These are phyloP conservation scores for Proisotoma minuta DNA, from an alignment of 2,888 invertebrate genomes.

Conservation along the genomic window DNA sequence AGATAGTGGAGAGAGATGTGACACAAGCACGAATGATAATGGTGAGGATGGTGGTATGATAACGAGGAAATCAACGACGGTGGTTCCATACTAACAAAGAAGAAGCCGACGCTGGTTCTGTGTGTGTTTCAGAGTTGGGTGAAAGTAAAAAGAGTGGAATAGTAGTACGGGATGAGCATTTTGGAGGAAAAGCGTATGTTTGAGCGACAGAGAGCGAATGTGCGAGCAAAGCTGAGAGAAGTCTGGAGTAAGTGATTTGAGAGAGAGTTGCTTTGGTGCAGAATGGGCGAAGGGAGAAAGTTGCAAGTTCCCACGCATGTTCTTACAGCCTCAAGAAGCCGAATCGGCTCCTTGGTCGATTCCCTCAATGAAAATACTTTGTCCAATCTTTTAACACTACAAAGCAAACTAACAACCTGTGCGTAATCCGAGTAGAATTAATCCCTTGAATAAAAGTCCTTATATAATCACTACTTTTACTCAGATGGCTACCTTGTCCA, in stretches of 20 bases:
- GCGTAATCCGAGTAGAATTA: slow-evolving; percentile 33
- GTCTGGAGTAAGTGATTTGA: slow-evolving; percentile 29
- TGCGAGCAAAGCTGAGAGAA: slow-evolving; percentile 46
- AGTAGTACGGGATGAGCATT: slow-evolving; percentile 13
- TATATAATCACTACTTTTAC: too few relatives aligned
- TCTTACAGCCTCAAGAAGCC: slow-evolving; percentile 25
- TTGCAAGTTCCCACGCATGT: slow-evolving; percentile 40
- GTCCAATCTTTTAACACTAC: slow-evolving; percentile 1
- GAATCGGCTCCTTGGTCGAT: slow-evolving; percentile 33
- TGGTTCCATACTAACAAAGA: too few relatives aligned
- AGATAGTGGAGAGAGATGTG: too few relatives aligned
- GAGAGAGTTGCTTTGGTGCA: slow-evolving; percentile 5
- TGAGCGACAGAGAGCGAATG: slow-evolving; percentile 45
- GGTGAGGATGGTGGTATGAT: too few relatives aligned
- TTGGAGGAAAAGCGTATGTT: slow-evolving; percentile 42
- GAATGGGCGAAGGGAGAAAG: slow-evolving; percentile 10
- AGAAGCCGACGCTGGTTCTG: not conserved
- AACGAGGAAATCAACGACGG: too few relatives aligned
- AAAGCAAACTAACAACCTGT: slow-evolving; percentile 10
- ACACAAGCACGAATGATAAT: too few relatives aligned
- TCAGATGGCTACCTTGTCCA: too few relatives aligned
- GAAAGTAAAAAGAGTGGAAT: not conserved
- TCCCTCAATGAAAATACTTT: slow-evolving; percentile 39
- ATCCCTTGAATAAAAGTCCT: too few relatives aligned
- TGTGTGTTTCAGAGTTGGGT: not conserved